phyloP scores from a whole-genome alignment of 2,113 vertebrate genomes.

The Hyperopisus bebe region DNA sequence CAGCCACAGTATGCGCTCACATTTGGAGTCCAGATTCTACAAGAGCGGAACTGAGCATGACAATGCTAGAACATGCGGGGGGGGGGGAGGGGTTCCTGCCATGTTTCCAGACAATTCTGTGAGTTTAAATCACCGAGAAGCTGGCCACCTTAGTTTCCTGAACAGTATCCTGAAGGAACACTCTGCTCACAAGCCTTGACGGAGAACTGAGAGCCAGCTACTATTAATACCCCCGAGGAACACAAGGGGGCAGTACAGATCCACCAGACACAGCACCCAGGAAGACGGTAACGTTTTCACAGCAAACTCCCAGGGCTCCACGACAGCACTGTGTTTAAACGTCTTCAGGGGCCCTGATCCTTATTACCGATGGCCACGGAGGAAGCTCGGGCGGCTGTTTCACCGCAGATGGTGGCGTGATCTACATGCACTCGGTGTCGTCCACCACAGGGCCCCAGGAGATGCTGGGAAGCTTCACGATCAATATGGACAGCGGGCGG shows the following conservation, averaged over 20 bases:
- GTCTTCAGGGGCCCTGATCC: not conserved
- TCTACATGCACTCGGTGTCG: not conserved
- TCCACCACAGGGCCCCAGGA: not conserved
- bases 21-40: slow-evolving; percentile 55
- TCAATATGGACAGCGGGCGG: slow-evolving; percentile 51
- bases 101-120: not conserved
- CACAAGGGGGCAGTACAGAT: slow-evolving; percentile 56
- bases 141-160: not conserved
- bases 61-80: slow-evolving; percentile 2
- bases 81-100: not conserved
- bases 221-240: slow-evolving; percentile 12
- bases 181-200: not conserved
- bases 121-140: not conserved
- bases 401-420: not conserved
- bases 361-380: not conserved
- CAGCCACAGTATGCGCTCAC: slow-evolving; percentile 25
- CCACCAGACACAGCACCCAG: slow-evolving; percentile 26
- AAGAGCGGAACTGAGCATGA: slow-evolving; percentile 41
- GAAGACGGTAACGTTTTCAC: not conserved
- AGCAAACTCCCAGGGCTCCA: not conserved
- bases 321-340: not conserved
- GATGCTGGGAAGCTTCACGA: slow-evolving; percentile 34
- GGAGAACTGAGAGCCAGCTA: not conserved
- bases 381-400: not conserved
- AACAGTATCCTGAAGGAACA: not conserved